Conservation (phyloP, 2,113 vertebrate genomes). For the Nothobranchius furzeri region DNA sequence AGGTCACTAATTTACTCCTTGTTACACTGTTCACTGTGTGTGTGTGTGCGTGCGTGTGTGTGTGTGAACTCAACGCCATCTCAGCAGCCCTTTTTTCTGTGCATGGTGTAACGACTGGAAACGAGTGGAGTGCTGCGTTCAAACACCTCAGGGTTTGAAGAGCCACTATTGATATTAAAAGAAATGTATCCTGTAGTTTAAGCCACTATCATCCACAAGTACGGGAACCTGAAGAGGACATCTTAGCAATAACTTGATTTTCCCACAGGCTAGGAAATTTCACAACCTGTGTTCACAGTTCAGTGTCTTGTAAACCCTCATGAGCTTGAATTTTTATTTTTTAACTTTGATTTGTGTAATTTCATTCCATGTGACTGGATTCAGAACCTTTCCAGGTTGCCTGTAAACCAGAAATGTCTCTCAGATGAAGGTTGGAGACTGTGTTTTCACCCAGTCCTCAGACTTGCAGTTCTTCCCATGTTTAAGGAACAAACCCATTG, state of each 20-base stretch:
- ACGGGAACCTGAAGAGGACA: slow-evolving; percentile 55
- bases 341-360: slow-evolving; percentile 41
- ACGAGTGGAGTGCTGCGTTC: slow-evolving; percentile 66
- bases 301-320: slow-evolving; percentile 69
- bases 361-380: slow-evolving; percentile 68
- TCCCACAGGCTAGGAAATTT: slow-evolving; percentile 52
- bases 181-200: slow-evolving; percentile 52
- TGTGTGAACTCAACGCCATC: slow-evolving; percentile 53
- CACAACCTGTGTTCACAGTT: slow-evolving; percentile 59
- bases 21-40: slow-evolving; percentile 69
- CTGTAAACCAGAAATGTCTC: slow-evolving; percentile 62
- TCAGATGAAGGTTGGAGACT: slow-evolving; percentile 50
- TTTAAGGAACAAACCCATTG: slow-evolving; percentile 69
- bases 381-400: slow-evolving; percentile 57
- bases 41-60: slow-evolving; percentile 38
- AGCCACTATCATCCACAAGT: slow-evolving; percentile 68
- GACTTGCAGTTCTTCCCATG: slow-evolving; percentile 68
- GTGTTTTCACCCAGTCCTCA: slow-evolving; percentile 56
- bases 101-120: slow-evolving; percentile 76
- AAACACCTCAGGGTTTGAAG: slow-evolving; percentile 74
- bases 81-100: slow-evolving; percentile 56
- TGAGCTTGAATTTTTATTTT: slow-evolving; percentile 58
- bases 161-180: slow-evolving; percentile 61
- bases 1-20: slow-evolving; percentile 72
- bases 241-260: slow-evolving; percentile 73